Evolutionary conservation across 2,888 invertebrate species (phyloP), one percentile per base, ranked within the genome.

Genomic region (Odontomyia ornata): DNA sequence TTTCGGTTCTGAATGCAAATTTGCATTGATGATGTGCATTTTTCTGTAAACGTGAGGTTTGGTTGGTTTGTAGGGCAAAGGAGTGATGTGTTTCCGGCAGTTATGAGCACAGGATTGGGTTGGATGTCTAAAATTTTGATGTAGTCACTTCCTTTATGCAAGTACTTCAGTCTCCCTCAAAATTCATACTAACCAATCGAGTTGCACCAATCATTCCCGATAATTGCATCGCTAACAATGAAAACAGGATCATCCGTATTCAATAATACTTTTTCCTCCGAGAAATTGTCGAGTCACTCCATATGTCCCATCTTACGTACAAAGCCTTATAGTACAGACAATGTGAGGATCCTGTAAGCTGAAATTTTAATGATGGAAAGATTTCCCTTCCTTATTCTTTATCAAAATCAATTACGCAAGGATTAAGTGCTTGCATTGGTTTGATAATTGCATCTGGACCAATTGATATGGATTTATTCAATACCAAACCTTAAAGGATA

Each of bases 141-240:
- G 3, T 5, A 36, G 36, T 3, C 5, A 36, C 36, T 9, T 5
- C 36, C 36, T 36, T 5, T 5, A 36, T 36, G 5, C 36, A 36
- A 36, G 5, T 36, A 9, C 36, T 9, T 9, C 36, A 36, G 36
- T 36, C 36, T 36, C 36, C 36, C 36, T 36, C 9, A 9, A 9
- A 36, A 36, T 9, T 36, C 9, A n/a, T n/a, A n/a, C n/a, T 13
- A 7, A 5, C 5, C 56, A n/a, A 9, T 43, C 43, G 7, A 18
- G 27, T n/a, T 13, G 28, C 30, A 64, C 64, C 64, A 64, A 64
- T 64, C 64, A 64, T 28, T 30, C 28, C 25, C 30, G 15, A 28
- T 64, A 64, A 64, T 64, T 64, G 64, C 64, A 64, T 64, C 28
- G 64, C 30, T 15, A 64, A 64, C 64, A 64, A 64, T 64, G 64